phyloP scores from a whole-genome alignment of 2,797 vertebrate species.

The Peromyscus nudipes region DNA sequence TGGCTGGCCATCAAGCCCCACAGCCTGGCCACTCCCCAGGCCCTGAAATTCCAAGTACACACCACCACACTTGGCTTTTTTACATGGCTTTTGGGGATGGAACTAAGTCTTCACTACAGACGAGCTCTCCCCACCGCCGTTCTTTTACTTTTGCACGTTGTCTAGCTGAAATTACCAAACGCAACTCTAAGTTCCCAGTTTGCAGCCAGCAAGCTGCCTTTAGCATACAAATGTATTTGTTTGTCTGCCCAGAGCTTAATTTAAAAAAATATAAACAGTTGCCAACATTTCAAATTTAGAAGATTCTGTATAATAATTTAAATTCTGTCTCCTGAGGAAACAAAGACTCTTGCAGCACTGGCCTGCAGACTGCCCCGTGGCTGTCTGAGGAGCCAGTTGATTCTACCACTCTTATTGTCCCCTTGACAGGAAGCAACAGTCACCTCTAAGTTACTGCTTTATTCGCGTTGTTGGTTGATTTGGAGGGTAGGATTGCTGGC shows the following conservation, averaged over 20 bases:
- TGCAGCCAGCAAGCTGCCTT: background rate
- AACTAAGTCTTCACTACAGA: background rate
- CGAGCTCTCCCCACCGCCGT: background rate
- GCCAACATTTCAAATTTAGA: background rate
- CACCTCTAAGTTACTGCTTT: background rate
- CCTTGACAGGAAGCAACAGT: background rate
- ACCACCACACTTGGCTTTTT: background rate
- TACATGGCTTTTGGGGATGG: background rate
- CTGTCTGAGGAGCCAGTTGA: too few species aligned
- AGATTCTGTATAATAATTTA: background rate
- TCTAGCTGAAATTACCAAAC: background rate
- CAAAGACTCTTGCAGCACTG: background rate
- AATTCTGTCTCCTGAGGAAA: background rate
- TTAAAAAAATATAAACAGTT: conserved; percentile 4
- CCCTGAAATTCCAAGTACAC: background rate
- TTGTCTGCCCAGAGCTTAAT: background rate
- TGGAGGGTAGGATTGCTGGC: background rate
- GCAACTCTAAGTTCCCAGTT: background rate
- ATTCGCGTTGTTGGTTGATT: background rate
- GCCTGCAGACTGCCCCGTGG: background rate
- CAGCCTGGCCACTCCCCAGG: background rate
- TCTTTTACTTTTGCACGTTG: background rate
- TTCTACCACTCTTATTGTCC: background rate
- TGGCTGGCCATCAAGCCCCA: background rate
- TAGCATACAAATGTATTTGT: background rate